Percentiles rank a stretch among this genome's conserved stretches.
These are phyloP conservation scores for Apodemia mormo DNA, from an alignment of 2,888 invertebrate genomes.

Conservation along the genomic window DNA sequence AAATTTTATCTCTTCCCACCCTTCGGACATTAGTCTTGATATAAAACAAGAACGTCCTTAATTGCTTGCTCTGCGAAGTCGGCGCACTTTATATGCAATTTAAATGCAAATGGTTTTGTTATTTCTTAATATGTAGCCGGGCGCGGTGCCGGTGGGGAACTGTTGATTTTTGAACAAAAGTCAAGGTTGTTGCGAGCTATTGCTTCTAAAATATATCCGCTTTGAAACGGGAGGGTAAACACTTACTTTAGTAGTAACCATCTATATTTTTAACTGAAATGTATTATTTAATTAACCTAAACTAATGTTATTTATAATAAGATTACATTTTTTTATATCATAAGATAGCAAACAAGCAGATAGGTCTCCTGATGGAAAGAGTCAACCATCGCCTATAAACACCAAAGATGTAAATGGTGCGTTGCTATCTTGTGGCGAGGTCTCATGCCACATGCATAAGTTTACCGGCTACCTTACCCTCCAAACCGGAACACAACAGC, in stretches of 20 bases:
- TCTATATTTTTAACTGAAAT: too few species aligned
- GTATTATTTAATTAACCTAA: too few species aligned
- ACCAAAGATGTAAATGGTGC: too few species aligned
- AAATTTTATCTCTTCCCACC: constrained; percentile 25
- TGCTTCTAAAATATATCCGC: not conserved
- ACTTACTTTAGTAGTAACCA: not conserved
- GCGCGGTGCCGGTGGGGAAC: constrained; percentile 35
- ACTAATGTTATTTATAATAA: too few species aligned
- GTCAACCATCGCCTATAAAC: too few species aligned
- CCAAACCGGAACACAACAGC: too few species aligned
- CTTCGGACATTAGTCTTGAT: constrained; percentile 54
- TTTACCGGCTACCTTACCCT: too few species aligned
- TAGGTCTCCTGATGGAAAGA: too few species aligned
- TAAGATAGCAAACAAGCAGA: too few species aligned
- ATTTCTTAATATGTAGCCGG: constrained; percentile 33
- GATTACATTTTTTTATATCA: too few species aligned
- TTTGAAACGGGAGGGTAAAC: not conserved
- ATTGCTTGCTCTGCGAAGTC: constrained; percentile 53
- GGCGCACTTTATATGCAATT: constrained; percentile 64
- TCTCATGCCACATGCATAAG: too few species aligned
- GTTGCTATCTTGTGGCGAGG: too few species aligned
- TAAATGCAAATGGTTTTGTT: constrained; percentile 64
- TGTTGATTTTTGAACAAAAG: constrained; percentile 31
- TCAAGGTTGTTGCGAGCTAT: not conserved
- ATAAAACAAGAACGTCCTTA: constrained; percentile 64